Evolutionary conservation across 2,797 vertebrate genomes (phyloP), one percentile per base, ranked within the genome.

Genomic region (Chloroceryle amazona): DNA sequence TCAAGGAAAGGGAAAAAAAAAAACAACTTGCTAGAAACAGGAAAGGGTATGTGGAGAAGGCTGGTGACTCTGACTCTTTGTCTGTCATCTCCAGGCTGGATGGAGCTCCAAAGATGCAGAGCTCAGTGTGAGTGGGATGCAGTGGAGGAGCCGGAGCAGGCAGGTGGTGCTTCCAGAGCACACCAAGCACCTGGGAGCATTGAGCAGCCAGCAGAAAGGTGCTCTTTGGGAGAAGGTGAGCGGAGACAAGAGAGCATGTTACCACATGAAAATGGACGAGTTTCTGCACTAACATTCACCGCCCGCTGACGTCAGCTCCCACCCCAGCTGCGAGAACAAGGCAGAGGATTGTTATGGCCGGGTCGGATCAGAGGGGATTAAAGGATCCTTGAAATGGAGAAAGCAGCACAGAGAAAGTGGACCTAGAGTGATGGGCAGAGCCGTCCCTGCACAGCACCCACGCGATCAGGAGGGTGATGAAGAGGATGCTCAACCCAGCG

Each of bases 381-480:
- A 76, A 39, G 46, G 83, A 54, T 63, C 68, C 22, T 70, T 16
- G 81, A 23, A 65, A 86, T 0, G 39, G 68, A 80, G 86, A 85
- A 52, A 44, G 87, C 1, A 35, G 84, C 68, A 37, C 44, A 11
- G 55, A 75, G 21, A 75, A 37, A 47, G 89, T 2, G 0, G 62
- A 31, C 25, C 60, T 11, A 68, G 31, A 29, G 42, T n/a, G 7
- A 31, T 17, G 13, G 71, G 60, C 33, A 16, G 21, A 66, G 2
- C 37, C 3, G n/a, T 6, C 47, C 70, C 31, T 0, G 6, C 9
- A 0, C 63, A 31, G 31, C 9, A 2, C 72, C 81, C 58, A 11
- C 51, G 2, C 2, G 0, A 23, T 11, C 1, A 1, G 11, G 4
- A 39, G 41, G 49, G 54, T 2, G 33, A 20, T 0, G 33, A n/a